Evolutionary conservation across 2,113 vertebrate species (phyloP).

Genomic region (Bucco capensis): DNA sequence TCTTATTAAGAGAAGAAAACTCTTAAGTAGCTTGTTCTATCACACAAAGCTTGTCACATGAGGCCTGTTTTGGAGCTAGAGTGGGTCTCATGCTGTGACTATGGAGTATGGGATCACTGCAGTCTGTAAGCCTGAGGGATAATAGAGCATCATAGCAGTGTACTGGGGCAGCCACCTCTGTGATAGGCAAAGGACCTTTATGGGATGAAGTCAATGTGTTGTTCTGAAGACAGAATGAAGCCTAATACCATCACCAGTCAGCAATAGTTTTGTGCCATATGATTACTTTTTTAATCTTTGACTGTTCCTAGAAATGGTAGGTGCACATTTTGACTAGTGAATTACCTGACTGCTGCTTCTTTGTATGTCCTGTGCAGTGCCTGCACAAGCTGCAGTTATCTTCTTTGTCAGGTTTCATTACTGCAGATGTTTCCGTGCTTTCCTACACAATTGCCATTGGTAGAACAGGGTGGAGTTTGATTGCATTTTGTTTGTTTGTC

Average conservation of each 20-base stretch:
- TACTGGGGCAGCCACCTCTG: background rate
- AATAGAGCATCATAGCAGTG: background rate
- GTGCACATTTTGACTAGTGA: background rate
- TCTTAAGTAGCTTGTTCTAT: background rate
- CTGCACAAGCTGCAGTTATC: background rate
- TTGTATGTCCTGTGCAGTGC: background rate
- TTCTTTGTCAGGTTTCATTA: background rate
- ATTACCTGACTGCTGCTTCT: background rate
- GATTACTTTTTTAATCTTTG: background rate
- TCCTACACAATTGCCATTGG: background rate
- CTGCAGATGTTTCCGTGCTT: background rate
- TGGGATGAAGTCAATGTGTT: background rate
- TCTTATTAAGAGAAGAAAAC: background rate
- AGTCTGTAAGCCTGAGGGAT: background rate
- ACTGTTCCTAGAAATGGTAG: background rate
- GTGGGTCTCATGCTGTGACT: conserved; percentile 1
- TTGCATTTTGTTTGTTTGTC: background rate
- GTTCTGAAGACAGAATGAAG: background rate
- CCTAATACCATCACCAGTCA: background rate
- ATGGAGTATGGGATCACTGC: background rate
- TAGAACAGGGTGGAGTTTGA: background rate
- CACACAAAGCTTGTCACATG: background rate
- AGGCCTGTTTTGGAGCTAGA: background rate
- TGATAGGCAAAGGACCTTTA: background rate
- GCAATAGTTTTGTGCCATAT: background rate